phyloP scores from a whole-genome alignment of 2,113 vertebrate genomes.

The Choloepus hoffmanni region DNA sequence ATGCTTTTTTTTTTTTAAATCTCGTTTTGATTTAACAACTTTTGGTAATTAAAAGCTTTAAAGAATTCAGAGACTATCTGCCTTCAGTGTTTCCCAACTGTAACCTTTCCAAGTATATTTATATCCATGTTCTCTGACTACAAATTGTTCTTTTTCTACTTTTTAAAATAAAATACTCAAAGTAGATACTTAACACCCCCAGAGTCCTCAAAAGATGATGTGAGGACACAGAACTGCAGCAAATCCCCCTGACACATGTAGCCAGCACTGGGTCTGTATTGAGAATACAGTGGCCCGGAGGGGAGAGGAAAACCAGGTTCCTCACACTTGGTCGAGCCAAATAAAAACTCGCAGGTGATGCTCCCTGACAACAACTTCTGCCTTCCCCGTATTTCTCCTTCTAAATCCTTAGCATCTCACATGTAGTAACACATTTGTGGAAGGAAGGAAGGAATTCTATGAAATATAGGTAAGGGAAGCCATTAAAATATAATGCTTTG shows the following conservation, averaged over 20 bases:
- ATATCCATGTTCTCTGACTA: neutral
- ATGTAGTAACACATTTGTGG: neutral
- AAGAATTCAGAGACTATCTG: neutral
- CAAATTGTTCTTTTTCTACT: neutral
- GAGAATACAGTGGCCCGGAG: too few relatives aligned
- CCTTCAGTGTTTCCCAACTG: neutral
- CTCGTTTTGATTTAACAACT: neutral
- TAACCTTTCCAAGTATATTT: neutral
- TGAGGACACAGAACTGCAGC: neutral
- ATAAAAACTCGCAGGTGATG: neutral
- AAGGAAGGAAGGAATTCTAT: neutral
- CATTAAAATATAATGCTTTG: neutral
- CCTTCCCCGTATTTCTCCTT: neutral
- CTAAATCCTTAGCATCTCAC: neutral
- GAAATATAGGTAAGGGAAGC: neutral
- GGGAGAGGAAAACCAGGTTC: neutral
- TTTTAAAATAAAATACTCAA: constrained; percentile 24
- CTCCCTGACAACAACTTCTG: neutral
- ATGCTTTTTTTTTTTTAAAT: neutral
- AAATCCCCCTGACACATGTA: too few relatives aligned
- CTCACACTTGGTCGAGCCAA: neutral
- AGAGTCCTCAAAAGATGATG: neutral
- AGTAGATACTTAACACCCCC: neutral
- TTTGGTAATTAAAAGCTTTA: neutral
- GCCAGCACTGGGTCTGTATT: neutral